A percentile compares a stretch with the other conserved stretches of the same genome.
phyloP scores from a whole-genome alignment of 2,888 invertebrate species.

The Cantharis nigra region DNA sequence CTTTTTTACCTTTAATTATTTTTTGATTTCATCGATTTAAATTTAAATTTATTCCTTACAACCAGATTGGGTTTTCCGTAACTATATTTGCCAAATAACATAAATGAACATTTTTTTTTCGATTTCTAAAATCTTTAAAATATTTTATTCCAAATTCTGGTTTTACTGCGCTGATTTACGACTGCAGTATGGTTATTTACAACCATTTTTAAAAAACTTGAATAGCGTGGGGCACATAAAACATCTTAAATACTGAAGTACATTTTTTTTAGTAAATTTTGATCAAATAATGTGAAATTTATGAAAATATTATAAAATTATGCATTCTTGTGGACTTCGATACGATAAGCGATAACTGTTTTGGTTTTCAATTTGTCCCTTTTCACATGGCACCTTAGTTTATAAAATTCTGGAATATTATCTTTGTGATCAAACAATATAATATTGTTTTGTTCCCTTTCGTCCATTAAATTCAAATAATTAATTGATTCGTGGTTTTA shows the following conservation, averaged over 20 bases:
- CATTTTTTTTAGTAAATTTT: background rate
- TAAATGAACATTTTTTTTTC: background rate
- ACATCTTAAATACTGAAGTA: background rate
- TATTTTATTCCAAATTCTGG: background rate
- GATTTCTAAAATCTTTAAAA: background rate
- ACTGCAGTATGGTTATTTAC: background rate
- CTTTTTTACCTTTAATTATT: background rate
- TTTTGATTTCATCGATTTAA: background rate
- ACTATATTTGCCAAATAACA: background rate
- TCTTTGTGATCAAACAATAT: no score
- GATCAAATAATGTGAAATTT: background rate
- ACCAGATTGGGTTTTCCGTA: background rate
- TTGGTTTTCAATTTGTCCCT: background rate
- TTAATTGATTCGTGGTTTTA: no score
- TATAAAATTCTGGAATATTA: background rate
- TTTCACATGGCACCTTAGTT: background rate
- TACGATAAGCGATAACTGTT: background rate
- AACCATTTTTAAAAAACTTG: background rate
- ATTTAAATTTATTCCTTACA: background rate
- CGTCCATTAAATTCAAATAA: no score
- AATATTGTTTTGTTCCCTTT: no score
- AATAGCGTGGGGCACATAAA: background rate
- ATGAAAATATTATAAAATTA: background rate
- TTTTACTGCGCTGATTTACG: background rate
- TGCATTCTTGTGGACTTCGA: background rate